Evolutionary conservation across 1,140 invertebrate genomes (phyloP).

Genomic region (Drosophila sulfurigaster): DNA sequence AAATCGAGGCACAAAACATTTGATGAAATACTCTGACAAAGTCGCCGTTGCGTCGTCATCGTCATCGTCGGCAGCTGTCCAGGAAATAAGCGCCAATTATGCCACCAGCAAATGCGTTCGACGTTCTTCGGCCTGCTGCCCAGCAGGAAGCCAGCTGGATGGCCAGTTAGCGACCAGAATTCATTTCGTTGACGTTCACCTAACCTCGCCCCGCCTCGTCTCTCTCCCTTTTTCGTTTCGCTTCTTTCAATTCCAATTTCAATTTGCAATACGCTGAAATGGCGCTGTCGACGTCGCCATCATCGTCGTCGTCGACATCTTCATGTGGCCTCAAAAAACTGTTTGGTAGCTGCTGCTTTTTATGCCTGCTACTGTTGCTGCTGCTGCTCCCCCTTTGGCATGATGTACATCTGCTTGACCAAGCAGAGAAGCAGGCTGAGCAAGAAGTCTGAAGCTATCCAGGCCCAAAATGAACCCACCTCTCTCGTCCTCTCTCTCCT

Average conservation of each 20-base stretch:
- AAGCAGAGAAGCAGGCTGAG: constrained; percentile 56
- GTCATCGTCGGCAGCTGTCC: constrained; percentile 64
- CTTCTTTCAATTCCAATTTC: constrained; percentile 77
- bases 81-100: constrained; percentile 84
- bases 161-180: constrained; percentile 76
- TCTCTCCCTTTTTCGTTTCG: constrained; percentile 55
- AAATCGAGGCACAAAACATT: constrained; percentile 66
- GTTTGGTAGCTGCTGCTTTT: constrained; percentile 34
- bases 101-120: constrained; percentile 79
- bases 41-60: constrained; percentile 34
- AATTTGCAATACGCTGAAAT: constrained; percentile 77
- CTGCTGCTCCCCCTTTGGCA: constrained; percentile 6
- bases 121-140: constrained; percentile 47
- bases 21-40: constrained; percentile 65
- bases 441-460: constrained; percentile 16
- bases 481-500: neutral
- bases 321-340: constrained; percentile 56
- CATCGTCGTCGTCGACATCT: constrained; percentile 15
- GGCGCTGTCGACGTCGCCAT: constrained; percentile 54
- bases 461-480: constrained; percentile 39
- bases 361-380: constrained; percentile 29
- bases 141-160: constrained; percentile 77
- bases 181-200: constrained; percentile 63
- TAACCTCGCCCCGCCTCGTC: neutral
- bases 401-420: constrained; percentile 72